phyloP scores from a whole-genome alignment of 2,888 invertebrate species.

The Cosmia trapezina region DNA sequence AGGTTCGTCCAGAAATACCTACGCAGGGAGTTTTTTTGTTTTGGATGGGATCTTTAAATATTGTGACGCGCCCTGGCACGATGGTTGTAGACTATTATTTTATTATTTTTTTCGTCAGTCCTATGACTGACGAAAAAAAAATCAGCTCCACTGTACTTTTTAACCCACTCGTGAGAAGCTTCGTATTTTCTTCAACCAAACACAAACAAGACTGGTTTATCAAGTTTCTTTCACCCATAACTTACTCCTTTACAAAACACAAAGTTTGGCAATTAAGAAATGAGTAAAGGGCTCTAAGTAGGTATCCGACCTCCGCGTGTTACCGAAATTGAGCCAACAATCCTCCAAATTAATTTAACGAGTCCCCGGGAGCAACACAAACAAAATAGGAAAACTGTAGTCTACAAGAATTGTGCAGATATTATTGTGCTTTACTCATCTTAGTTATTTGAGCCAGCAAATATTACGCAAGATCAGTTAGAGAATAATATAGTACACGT shows the following conservation, averaged over 20 bases:
- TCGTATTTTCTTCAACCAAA: too few species aligned
- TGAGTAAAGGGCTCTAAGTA: constrained; percentile 37
- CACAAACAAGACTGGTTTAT: constrained; percentile 1
- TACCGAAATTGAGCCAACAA: constrained; percentile 49
- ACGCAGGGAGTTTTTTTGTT: too few species aligned
- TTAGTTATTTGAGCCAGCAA: background rate
- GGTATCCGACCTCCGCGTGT: constrained; percentile 18
- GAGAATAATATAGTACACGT: background rate
- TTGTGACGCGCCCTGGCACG: too few species aligned
- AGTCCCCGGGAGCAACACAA: constrained; percentile 20
- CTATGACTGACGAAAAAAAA: too few species aligned
- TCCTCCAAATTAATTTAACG: constrained; percentile 56
- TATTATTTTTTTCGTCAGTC: too few species aligned
- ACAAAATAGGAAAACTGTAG: constrained; percentile 27
- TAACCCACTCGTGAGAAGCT: too few species aligned
- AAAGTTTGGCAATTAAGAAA: constrained; percentile 53
- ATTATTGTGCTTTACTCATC: background rate
- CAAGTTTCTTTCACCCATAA: constrained; percentile 27
- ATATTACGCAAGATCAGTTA: background rate
- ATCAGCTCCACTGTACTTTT: too few species aligned
- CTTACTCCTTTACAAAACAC: constrained; percentile 27
- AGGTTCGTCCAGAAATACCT: too few species aligned
- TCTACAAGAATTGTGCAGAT: background rate
- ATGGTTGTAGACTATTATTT: too few species aligned
- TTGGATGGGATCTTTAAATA: too few species aligned